phyloP scores from a whole-genome alignment of 2,888 invertebrate species.

The Zhengitettix transpicula region DNA sequence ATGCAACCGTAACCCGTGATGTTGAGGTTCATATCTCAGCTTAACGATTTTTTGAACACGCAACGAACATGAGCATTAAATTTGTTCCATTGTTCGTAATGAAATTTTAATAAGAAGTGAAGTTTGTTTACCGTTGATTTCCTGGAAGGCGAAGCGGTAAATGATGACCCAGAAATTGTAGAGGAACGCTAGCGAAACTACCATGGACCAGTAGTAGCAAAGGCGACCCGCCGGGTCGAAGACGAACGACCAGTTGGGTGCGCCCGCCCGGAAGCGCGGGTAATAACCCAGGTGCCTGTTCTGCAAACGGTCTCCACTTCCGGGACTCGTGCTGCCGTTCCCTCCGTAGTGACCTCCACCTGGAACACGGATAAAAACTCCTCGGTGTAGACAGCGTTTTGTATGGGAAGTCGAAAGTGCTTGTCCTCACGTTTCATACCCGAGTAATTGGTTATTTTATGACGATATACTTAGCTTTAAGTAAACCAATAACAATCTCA shows the following conservation, averaged over 20 bases:
- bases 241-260: conserved; percentile 82
- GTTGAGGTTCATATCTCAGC: no score
- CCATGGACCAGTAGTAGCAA: conserved; percentile 95
- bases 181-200: conserved; percentile 86
- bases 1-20: no score
- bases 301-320: conserved; percentile 6
- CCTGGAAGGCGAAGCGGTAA: conserved; percentile 96
- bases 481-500: no score
- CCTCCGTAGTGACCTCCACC: conserved; percentile 3
- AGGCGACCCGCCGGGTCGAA: conserved; percentile 96
- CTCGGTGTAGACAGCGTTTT: no score
- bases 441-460: no score
- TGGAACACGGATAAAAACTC: neutral
- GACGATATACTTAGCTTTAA: no score
- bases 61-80: no score
- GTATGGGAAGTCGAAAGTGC: no score
- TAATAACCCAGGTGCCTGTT: conserved; percentile 25
- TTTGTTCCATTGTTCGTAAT: no score
- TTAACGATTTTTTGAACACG: no score
- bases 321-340: conserved; percentile 8
- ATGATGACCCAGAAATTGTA: conserved; percentile 98
- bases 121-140: conserved; percentile 63
- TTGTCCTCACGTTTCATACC: no score
- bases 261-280: conserved; percentile 45
- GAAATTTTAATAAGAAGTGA: neutral